phyloP scores from a whole-genome alignment of 2,113 vertebrate genomes.

The Collichthys lucidus region DNA sequence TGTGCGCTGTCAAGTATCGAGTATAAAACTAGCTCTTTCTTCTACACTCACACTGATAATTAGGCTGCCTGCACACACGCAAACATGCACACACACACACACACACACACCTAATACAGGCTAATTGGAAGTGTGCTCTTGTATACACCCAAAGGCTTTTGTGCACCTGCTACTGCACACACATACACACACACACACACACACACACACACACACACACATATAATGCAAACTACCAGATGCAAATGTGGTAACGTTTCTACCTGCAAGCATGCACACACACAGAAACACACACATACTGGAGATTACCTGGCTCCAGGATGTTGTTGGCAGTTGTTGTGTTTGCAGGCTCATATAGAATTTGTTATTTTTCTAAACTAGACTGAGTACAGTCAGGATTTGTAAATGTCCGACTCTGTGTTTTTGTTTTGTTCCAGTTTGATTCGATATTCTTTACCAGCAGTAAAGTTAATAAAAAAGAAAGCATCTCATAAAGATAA shows the following conservation, averaged over 20 bases:
- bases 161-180: constrained; percentile 54
- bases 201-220: constrained; percentile 7
- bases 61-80: background rate
- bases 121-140: constrained; percentile 49
- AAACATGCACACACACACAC: background rate
- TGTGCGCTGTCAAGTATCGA: constrained; percentile 37
- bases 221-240: background rate
- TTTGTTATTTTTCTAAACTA: constrained; percentile 20
- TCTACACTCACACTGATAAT: constrained; percentile 37
- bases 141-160: constrained; percentile 52
- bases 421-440: background rate
- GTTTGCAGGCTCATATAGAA: constrained; percentile 23
- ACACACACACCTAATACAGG: constrained; percentile 4
- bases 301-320: constrained; percentile 18
- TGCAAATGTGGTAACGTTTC: constrained; percentile 10
- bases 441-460: background rate
- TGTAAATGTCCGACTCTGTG: background rate
- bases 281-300: background rate
- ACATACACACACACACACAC: background rate
- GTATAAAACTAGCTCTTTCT: constrained; percentile 50
- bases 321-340: constrained; percentile 23
- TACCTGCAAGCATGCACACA: background rate
- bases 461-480: background rate
- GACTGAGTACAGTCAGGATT: background rate
- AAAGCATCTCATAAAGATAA: background rate